Percentiles rank a stretch among this genome's conserved stretches.
phyloP scores from a whole-genome alignment of 2,113 vertebrate species.

The Phainopepla nitens region DNA sequence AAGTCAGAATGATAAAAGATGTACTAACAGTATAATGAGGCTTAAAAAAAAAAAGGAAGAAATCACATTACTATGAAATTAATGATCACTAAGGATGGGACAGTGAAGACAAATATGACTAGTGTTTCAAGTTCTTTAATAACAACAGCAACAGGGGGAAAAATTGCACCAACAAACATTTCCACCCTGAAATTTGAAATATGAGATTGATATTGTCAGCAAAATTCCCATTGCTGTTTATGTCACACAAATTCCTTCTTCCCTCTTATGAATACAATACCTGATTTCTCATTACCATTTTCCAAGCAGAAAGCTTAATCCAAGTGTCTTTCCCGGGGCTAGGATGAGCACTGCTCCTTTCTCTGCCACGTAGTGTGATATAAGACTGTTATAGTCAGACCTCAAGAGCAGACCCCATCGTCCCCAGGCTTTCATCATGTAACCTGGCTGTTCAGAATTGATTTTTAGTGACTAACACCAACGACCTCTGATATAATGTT shows the following conservation, averaged over 20 bases:
- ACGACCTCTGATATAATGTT: not conserved
- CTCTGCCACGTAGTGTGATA: rapidly evolving
- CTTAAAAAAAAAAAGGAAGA: not conserved
- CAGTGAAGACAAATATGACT: not conserved
- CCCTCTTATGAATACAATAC: not conserved
- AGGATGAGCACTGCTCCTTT: not conserved
- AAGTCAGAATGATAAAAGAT: not conserved
- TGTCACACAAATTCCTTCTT: not conserved
- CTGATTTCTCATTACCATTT: not conserved
- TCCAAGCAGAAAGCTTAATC: not conserved
- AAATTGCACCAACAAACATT: not conserved
- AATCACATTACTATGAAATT: not conserved
- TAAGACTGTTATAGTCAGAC: not conserved
- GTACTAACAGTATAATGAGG: not conserved
- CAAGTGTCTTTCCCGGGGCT: not conserved
- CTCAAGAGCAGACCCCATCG: not conserved
- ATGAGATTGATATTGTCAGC: not conserved
- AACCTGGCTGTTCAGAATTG: not conserved
- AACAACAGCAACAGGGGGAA: rapidly evolving
- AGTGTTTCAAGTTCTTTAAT: not conserved
- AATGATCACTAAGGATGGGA: not conserved
- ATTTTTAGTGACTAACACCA: not conserved
- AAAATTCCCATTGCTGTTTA: not conserved
- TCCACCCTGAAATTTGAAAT: not conserved
- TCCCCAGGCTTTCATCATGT: not conserved